Conservation (phyloP, 2,888 invertebrate species). For the Eupithecia vulgata region DNA sequence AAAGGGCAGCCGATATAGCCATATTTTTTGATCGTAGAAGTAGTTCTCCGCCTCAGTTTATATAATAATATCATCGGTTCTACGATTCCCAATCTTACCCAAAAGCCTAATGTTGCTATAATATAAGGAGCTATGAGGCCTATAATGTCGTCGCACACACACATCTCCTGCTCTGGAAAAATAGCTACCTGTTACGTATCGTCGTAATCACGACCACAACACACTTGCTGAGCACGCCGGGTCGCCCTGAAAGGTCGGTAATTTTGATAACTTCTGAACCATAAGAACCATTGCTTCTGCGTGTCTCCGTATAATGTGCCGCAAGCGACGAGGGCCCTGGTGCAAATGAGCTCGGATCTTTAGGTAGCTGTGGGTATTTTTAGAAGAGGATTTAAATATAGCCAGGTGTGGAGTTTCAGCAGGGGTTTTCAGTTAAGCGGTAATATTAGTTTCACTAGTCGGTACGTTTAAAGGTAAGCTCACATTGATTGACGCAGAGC, state of each 20-base stretch:
- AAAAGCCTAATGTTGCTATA: too few species aligned
- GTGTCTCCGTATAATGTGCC: neutral
- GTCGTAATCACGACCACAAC: neutral
- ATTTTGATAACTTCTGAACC: neutral
- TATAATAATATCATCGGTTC: too few species aligned
- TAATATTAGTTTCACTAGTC: neutral
- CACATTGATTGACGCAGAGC: too few species aligned
- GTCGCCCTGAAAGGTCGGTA: neutral
- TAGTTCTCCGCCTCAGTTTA: too few species aligned
- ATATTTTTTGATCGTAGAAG: too few species aligned
- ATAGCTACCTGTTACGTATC: neutral
- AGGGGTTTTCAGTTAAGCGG: neutral
- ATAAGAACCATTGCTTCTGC: neutral
- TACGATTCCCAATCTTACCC: too few species aligned
- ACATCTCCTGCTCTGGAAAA: neutral
- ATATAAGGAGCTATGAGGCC: too few species aligned
- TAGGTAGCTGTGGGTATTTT: constrained; percentile 29
- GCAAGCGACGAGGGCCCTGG: constrained; percentile 23
- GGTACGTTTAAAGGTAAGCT: neutral
- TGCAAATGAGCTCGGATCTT: constrained; percentile 35
- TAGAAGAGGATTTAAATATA: constrained; percentile 27
- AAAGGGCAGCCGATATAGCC: too few species aligned
- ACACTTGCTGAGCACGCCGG: neutral
- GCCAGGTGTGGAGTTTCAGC: constrained; percentile 14
- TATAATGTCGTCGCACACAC: neutral